Evolutionary conservation across 2,888 invertebrate genomes (phyloP).

Genomic region (Taphrorychus bicolor): DNA sequence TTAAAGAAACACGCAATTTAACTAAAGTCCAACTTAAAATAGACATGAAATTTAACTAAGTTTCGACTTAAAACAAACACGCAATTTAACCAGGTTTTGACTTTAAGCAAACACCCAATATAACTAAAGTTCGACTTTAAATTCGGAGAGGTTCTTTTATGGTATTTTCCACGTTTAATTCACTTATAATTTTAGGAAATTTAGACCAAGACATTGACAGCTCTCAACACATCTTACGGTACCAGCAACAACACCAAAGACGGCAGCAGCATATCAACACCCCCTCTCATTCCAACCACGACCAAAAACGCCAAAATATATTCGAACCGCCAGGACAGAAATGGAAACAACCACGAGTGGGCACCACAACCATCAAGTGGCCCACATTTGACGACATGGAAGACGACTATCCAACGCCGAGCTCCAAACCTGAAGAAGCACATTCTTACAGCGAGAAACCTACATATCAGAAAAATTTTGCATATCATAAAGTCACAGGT

Average conservation of each 20-base stretch:
- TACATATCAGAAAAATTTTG: conserved; percentile 56
- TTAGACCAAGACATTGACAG: conserved; percentile 33
- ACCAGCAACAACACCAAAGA: conserved; percentile 19
- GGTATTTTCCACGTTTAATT: background rate
- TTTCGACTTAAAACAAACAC: too few relatives aligned
- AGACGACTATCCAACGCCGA: conserved; percentile 13
- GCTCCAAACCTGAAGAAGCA: conserved; percentile 2
- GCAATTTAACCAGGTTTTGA: too few relatives aligned
- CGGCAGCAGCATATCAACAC: background rate
- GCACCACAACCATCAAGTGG: conserved; percentile 42
- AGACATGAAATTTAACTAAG: too few relatives aligned
- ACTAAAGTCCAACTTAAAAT: too few relatives aligned
- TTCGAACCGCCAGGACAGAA: conserved; percentile 8
- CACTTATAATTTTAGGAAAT: conserved; percentile 20
- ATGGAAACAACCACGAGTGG: background rate
- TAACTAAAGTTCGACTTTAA: too few relatives aligned
- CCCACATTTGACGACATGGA: conserved; percentile 46
- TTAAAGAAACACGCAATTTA: too few relatives aligned
- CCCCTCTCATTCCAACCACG: background rate
- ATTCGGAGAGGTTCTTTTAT: too few relatives aligned
- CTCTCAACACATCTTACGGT: conserved; percentile 26
- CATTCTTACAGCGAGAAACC: conserved; percentile 20
- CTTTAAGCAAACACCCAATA: too few relatives aligned
- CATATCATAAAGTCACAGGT: conserved; percentile 59
- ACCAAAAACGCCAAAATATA: background rate